Conservation (phyloP, 2,797 vertebrate species). For the Rhabdophis nuchalis region DNA sequence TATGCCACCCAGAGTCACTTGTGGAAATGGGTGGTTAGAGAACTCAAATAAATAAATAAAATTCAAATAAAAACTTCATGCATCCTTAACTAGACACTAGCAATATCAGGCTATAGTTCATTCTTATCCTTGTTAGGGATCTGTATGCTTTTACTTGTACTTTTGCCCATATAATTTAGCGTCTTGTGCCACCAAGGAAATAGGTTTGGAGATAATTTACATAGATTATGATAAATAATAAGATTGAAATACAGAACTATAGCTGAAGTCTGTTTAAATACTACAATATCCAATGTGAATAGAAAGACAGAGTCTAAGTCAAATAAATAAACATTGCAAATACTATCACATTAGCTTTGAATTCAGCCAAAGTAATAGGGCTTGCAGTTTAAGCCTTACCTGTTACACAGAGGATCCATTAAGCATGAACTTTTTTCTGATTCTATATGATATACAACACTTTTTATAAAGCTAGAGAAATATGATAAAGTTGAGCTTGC, state of each 20-base stretch:
- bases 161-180: neutral
- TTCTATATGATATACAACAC: neutral
- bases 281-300: neutral
- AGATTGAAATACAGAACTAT: neutral
- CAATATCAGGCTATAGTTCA: neutral
- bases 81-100: neutral
- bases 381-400: neutral
- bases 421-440: neutral
- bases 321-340: neutral
- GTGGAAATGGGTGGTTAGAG: too few species aligned
- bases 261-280: neutral
- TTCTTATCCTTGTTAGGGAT: neutral
- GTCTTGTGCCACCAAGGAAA: neutral
- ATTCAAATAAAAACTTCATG: neutral
- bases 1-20: too few species aligned
- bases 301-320: neutral
- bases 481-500: constrained; percentile 27
- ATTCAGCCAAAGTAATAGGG: neutral
- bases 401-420: neutral
- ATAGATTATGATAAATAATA: neutral
- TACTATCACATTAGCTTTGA: neutral
- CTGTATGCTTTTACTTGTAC: neutral
- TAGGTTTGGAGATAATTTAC: neutral
- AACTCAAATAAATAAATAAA: neutral
- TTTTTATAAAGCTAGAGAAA: constrained; percentile 13